These are phyloP conservation scores for Promerops cafer DNA, from an alignment of 2,113 vertebrate genomes.

Conservation along the genomic window DNA sequence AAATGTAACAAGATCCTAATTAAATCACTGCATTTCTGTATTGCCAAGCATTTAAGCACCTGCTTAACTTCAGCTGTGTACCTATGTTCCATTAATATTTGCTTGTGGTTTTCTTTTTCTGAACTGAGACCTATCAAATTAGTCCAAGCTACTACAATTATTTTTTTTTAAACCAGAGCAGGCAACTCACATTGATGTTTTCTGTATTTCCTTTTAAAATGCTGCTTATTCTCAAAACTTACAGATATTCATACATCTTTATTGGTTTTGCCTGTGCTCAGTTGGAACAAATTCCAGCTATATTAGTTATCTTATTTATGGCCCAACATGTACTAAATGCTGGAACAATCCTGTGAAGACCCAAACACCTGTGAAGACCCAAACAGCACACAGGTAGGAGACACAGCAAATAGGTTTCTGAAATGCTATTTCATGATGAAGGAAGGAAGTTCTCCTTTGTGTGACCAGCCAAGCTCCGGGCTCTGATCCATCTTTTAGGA, in stretches of 20 bases:
- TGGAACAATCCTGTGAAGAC: background rate
- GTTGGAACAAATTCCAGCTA: background rate
- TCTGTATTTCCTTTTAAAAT: background rate
- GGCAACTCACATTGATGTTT: background rate
- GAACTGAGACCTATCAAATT: background rate
- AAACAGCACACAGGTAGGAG: background rate
- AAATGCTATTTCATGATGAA: background rate
- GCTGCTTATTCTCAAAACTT: background rate
- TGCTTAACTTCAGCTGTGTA: background rate
- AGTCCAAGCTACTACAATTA: background rate
- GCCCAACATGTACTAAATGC: background rate
- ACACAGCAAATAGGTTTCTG: background rate
- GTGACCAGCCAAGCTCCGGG: background rate
- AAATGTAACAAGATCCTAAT: constrained; percentile 14
- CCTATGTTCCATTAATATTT: background rate
- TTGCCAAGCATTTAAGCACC: constrained; percentile 16
- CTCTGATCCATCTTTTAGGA: background rate
- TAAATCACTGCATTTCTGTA: constrained; percentile 21
- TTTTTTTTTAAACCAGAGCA: background rate
- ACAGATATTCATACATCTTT: background rate
- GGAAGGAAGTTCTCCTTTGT: background rate
- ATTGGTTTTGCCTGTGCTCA: background rate
- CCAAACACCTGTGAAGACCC: background rate
- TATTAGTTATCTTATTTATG: background rate
- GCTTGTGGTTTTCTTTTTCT: background rate